phyloP scores from a whole-genome alignment of 2,797 vertebrate genomes.

The Chrysocyon brachyurus region DNA sequence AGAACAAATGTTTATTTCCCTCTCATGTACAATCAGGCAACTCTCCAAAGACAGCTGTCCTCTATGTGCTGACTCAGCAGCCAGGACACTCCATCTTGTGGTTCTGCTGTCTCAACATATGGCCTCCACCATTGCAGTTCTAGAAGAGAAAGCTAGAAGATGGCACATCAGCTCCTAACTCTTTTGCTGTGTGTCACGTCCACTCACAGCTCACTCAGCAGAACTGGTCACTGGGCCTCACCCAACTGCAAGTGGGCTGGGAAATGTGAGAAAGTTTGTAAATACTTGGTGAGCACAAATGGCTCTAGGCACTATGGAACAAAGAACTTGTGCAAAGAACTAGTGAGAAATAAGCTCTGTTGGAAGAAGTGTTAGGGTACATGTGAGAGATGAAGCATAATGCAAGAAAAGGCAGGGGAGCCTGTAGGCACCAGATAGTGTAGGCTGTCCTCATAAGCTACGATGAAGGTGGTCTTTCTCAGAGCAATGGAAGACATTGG shows the following conservation, averaged over 20 bases:
- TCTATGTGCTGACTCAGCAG: not conserved
- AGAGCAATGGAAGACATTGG: not conserved
- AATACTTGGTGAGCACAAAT: not conserved
- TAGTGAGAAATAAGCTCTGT: not conserved
- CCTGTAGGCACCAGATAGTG: not conserved
- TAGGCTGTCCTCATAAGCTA: not conserved
- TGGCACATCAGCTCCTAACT: not conserved
- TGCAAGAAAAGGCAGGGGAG: not conserved
- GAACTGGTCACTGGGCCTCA: not conserved
- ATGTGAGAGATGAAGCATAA: not conserved
- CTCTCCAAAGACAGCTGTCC: slow-evolving; percentile 15
- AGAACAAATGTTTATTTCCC: not conserved
- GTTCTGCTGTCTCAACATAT: not conserved
- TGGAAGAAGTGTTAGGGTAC: not conserved
- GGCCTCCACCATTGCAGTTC: not conserved
- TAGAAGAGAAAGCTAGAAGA: not conserved
- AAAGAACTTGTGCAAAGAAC: not conserved
- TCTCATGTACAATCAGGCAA: not conserved
- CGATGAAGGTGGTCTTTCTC: not conserved
- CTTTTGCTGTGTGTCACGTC: not conserved
- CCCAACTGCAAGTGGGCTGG: not conserved
- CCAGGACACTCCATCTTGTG: not conserved
- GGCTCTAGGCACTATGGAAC: not conserved
- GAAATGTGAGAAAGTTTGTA: not conserved
- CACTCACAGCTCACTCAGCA: not conserved